These are phyloP conservation scores for Moxostoma hubbsi DNA, from an alignment of 2,797 vertebrate genomes.

Conservation along the genomic window DNA sequence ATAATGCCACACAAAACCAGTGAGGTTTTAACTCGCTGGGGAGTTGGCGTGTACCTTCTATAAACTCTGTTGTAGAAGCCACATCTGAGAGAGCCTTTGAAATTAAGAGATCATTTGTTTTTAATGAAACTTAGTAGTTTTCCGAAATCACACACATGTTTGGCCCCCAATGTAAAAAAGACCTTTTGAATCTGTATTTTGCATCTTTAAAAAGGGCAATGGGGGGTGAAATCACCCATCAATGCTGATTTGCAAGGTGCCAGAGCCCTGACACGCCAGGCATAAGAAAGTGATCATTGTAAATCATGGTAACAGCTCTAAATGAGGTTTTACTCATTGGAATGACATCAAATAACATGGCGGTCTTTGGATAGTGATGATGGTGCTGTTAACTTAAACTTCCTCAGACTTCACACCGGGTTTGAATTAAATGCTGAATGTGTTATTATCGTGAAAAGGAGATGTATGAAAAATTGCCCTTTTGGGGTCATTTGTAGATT, in stretches of 20 bases:
- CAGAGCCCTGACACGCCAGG: conserved; percentile 44
- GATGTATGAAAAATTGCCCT: conserved; percentile 65
- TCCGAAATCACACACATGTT: conserved; percentile 54
- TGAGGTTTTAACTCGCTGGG: conserved; percentile 65
- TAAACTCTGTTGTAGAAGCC: conserved; percentile 64
- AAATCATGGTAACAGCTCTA: conserved; percentile 70
- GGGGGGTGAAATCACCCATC: conserved; percentile 52
- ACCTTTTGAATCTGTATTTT: conserved; percentile 62
- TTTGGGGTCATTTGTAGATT: conserved; percentile 60
- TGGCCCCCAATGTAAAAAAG: conserved; percentile 58
- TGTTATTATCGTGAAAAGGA: conserved; percentile 69
- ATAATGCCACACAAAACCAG: conserved; percentile 68
- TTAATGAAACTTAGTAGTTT: conserved; percentile 57
- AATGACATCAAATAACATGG: conserved; percentile 72
- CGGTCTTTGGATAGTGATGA: conserved; percentile 63
- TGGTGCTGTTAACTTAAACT: conserved; percentile 64
- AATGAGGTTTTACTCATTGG: conserved; percentile 70
- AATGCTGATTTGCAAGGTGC: conserved; percentile 45
- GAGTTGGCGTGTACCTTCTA: conserved; percentile 72
- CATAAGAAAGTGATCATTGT: conserved; percentile 73
- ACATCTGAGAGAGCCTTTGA: conserved; percentile 67
- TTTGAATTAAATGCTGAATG: conserved; percentile 71
- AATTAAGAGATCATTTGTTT: conserved; percentile 71
- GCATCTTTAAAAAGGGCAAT: conserved; percentile 50
- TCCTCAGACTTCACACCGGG: conserved; percentile 67